Evolutionary conservation across 1,140 invertebrate genomes (phyloP), one percentile per base, ranked within the genome.

Genomic region (Scaptomyza pallida): DNA sequence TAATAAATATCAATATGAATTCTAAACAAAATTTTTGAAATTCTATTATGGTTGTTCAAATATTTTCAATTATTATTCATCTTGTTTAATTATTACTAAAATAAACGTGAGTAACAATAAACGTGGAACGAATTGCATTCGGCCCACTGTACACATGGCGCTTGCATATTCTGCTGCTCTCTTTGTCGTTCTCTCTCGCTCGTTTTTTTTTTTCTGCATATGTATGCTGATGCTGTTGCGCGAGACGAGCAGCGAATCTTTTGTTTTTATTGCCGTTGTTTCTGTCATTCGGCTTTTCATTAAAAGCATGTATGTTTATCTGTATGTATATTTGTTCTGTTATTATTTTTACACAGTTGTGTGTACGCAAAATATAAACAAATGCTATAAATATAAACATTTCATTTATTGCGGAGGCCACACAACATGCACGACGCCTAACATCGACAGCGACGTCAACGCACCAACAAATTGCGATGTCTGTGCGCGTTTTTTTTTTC

Each of bases 341-440:
- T 55, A 51, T 72, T 60, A 48, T 45, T 71, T 65, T 51, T 45
- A 55, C 55, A 81, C 71, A 47, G 72, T 64, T 51, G 74, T 68
- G 74, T 68, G 65, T 68, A 59, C 86, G 81, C 78, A 81, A 77
- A 81, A 80, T 86, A 88, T 88, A 86, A 86, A 86, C 81, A 86
- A 86, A 88, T 81, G 77, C 81, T 86, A 86, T 88, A 88, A 86
- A 86, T 88, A 88, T 64, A 45, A 50, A 60, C 54, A 44, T 61
- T 72, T 72, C 45, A 15, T 65, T 72, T 52, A 56, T 52, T 62
- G 56, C 30, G 33, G 44, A 57, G 73, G 62, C 73, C 77, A 86
- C 73, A 69, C 78, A 69, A 30, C 23, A 78, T 54, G 75, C 74
- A 63, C 55, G 17, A 64, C 45, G 33, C 60, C 60, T 37, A 12